These are phyloP conservation scores for Bathynomus jamesi DNA, from an alignment of 1,140 invertebrate species.

Conservation along the genomic window DNA sequence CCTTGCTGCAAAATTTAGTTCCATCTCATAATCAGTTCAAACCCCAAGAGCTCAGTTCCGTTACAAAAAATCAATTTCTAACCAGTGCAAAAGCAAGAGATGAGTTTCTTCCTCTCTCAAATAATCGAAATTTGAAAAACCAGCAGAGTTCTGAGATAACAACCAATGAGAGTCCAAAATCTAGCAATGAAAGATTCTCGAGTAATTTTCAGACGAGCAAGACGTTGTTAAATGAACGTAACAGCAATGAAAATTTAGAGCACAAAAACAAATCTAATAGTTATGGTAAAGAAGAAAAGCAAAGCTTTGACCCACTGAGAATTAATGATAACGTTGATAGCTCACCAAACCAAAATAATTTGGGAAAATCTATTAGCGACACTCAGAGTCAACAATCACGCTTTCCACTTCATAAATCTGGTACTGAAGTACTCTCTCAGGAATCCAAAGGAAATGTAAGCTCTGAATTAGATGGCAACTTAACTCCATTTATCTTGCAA, in stretches of 20 bases:
- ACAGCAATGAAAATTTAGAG: too few relatives aligned
- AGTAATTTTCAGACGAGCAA: too few relatives aligned
- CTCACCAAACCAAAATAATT: too few relatives aligned
- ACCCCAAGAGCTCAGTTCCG: background rate
- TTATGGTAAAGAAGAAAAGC: too few relatives aligned
- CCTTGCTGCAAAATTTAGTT: background rate
- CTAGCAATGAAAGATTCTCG: too few relatives aligned
- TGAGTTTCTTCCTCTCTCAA: background rate
- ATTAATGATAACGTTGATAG: too few relatives aligned
- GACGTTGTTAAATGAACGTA: too few relatives aligned
- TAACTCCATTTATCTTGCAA: background rate
- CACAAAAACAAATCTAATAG: too few relatives aligned
- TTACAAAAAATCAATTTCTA: background rate
- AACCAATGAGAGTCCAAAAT: background rate
- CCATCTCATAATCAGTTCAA: background rate
- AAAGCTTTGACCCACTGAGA: too few relatives aligned
- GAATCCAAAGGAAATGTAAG: background rate
- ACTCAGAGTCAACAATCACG: background rate
- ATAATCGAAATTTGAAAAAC: background rate
- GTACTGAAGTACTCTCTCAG: background rate
- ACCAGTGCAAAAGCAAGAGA: background rate
- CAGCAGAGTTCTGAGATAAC: background rate
- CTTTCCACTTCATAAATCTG: too few relatives aligned
- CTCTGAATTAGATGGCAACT: background rate
- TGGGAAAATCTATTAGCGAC: too few relatives aligned